Evolutionary conservation across 2,888 invertebrate genomes (phyloP), one percentile per base, ranked within the genome.

Genomic region (Aphidoletes aphidimyza): DNA sequence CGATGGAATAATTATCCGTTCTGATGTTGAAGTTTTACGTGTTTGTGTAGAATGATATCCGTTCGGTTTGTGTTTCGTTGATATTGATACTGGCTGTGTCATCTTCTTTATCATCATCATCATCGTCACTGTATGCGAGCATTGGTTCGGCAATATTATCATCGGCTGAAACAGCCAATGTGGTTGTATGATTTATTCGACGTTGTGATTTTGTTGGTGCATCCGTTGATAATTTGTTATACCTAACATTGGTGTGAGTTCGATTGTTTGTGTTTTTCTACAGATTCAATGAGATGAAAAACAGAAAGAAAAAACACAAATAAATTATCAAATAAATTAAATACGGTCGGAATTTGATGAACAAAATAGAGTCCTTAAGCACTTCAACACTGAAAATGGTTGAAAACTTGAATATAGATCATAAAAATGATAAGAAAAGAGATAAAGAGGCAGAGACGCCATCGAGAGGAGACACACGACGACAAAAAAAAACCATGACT

Each of bases 211-310:
- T 86, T 26, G 17, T 17, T 6, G 37, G n/a, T 37, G 81, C 37
- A 81, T 45, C 78, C 36, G 39, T 84, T 47, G 84, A 84, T 42
- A 84, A 42, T 69, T 84, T 84, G 47, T 84, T 84, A 81, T 84
- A 84, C 49, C 81, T 84, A 30, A 84, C 49, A 22, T 84, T 84
- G 9, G 84, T 84, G 45, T 84, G 84, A 1, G 85, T 69, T 22
- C 83, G 84, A 78, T 88, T 87, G 83, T 89, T 6, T 37, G 36
- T 89, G 37, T 88, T 88, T 30, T 89, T 88, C 89, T 90, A 85
- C 85, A 30, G 47, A 17, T 47, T 47, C 22, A 59, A 85, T 14
- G 37, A 37, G 84, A n/a, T n/a, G n/a, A 45, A 84, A 84, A 78
- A 84, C 39, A 81, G 47, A 83, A 84, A 85, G 54, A 42, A 83